Base-by-base conservation (phyloP, 1,140 invertebrate species). In the Megalonaias nervosa region DNA sequence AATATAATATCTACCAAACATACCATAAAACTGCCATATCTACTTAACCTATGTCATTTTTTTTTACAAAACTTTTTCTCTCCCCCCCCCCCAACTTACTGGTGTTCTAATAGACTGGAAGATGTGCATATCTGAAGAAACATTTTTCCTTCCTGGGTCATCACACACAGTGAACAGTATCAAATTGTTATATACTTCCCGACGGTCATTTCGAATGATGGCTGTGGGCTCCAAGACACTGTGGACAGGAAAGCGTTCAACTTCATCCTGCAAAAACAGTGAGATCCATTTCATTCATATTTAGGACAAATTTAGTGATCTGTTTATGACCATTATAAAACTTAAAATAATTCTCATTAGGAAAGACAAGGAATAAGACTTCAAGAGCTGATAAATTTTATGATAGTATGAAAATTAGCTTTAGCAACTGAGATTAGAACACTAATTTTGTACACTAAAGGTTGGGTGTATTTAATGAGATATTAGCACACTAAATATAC, bases 171-270 rank as follows among this genome's bases (percentile, higher is more conserved):
- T 97, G 91, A 99, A 99, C 26, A 99, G 95, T 82, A 99, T 92
- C 85, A 99, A 97, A 90, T 99, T 99, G 92, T 99, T 99, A 92
- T 99, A 99, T 87, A 98, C 94, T 91, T 99, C 98, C 91, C 96
- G 96, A 16, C 96, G 96, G 91, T 99, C 97, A 67, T 96, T 94
- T 75, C 96, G 97, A n/a, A 96, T 97, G 89, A 99, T 98, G 6
- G 98, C 97, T 13, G 97, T 99, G 0, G 98, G 98, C 81, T 98
- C 96, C 88, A 97, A 94, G 64, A 99, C 97, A 81, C 97, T 92
- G 59, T 95, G 93, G 38, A 97, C 94, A 0, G 97, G 97, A 91
- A 99, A 99, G 84, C 95, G 93, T 91, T 99, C 98, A 93, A 99
- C 85, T 69, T 92, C 88, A 69, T 92, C 96, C 97, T 99, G 91